phyloP scores from a whole-genome alignment of 2,888 invertebrate species.

The Luperina testacea region DNA sequence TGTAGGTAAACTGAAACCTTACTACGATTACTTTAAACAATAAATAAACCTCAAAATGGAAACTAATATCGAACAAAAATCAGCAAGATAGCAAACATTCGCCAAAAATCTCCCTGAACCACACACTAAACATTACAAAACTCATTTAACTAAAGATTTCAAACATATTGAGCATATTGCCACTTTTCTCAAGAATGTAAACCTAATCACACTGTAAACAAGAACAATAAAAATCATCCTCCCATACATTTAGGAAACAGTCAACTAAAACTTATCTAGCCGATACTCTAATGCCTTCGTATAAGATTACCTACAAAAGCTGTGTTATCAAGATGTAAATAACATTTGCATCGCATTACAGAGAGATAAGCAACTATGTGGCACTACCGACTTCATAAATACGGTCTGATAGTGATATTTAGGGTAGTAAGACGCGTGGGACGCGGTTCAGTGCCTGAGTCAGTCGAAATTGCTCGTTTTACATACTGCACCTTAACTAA shows the following conservation, averaged over 20 bases:
- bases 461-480: conserved; percentile 42
- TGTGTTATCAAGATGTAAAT: conserved; percentile 50
- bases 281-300: conserved; percentile 32
- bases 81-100: neutral
- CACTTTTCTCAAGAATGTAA: neutral
- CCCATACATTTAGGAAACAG: conserved; percentile 18
- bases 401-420: conserved; percentile 54
- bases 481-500: conserved; percentile 20
- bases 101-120: neutral
- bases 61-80: neutral
- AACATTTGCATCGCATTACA: conserved; percentile 57
- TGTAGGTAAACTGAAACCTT: neutral
- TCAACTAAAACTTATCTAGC: conserved; percentile 21
- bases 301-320: conserved; percentile 38
- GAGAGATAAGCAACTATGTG: conserved; percentile 58
- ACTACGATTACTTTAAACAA: neutral
- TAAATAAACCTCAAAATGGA: neutral
- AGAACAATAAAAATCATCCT: neutral
- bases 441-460: conserved; percentile 56
- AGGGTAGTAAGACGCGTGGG: conserved; percentile 57
- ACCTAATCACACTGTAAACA: neutral
- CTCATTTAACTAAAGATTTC: neutral
- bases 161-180: neutral
- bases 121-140: neutral
- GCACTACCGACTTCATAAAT: conserved; percentile 54